Conservation (phyloP, 2,797 vertebrate genomes). For the Dermochelys coriacea region DNA sequence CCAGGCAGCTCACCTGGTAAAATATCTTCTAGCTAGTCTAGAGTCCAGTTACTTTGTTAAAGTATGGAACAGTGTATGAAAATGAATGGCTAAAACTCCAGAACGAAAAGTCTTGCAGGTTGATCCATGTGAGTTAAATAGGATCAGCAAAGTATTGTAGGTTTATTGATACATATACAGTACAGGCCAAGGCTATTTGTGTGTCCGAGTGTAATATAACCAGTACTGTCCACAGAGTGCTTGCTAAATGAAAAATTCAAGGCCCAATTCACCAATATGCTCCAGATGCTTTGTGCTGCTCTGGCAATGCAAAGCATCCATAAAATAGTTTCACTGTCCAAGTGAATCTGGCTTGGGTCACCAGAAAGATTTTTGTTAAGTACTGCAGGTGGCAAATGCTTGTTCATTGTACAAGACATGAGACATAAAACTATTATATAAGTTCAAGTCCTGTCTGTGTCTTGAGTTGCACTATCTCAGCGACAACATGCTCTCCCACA, state of each 20-base stretch:
- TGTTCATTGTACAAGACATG: not conserved
- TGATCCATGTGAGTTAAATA: not conserved
- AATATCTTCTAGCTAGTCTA: not conserved
- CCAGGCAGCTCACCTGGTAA: not conserved
- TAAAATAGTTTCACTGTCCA: not conserved
- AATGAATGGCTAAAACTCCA: not conserved
- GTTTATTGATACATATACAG: not conserved
- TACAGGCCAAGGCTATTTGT: not conserved
- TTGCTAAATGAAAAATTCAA: not conserved
- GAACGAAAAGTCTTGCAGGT: not conserved
- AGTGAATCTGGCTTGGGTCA: not conserved
- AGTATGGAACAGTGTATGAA: not conserved
- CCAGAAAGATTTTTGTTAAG: not conserved
- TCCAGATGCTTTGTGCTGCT: not conserved
- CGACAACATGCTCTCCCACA: not conserved
- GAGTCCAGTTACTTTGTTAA: not conserved
- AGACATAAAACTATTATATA: not conserved
- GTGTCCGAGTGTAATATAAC: not conserved
- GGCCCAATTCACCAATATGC: not conserved
- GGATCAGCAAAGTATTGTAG: not conserved
- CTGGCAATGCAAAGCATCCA: not conserved
- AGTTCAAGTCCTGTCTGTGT: not conserved
- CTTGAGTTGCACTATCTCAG: not conserved
- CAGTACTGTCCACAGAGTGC: not conserved
- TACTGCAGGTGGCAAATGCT: not conserved